Conservation (phyloP, 2,888 invertebrate genomes). For the Idaea dimidiata region DNA sequence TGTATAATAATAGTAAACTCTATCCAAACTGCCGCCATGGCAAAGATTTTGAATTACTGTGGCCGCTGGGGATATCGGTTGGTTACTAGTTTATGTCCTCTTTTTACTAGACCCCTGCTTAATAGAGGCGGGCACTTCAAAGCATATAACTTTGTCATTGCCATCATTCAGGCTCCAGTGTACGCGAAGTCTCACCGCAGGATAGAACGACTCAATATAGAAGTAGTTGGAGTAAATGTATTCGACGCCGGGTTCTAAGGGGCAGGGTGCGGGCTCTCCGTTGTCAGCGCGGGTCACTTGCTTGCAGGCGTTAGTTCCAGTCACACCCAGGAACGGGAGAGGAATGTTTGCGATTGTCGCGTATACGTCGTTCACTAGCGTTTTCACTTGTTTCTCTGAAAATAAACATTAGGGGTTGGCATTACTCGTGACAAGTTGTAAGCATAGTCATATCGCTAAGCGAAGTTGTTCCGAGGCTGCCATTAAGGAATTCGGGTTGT, state of each 20-base stretch:
- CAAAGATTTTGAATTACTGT: no score
- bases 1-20: no score
- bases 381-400: constrained; percentile 70
- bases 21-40: no score
- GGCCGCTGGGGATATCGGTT: no score
- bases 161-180: constrained; percentile 81
- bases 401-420: constrained; percentile 15
- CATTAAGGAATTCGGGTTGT: no score
- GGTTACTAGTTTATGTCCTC: background rate
- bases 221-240: constrained; percentile 84
- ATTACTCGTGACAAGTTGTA: no score
- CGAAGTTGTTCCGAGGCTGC: no score
- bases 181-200: constrained; percentile 72
- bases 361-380: constrained; percentile 79
- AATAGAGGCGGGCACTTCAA: constrained; percentile 81
- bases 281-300: constrained; percentile 52
- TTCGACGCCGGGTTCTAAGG: constrained; percentile 82
- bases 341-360: constrained; percentile 75
- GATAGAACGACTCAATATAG: constrained; percentile 73
- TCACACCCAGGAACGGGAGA: constrained; percentile 87
- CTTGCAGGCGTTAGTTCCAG: constrained; percentile 83
- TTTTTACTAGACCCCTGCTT: constrained; percentile 8
- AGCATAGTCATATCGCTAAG: background rate
- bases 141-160: constrained; percentile 79
- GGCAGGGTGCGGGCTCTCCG: constrained; percentile 81